Base-by-base conservation (phyloP, 1,140 invertebrate genomes). In the Drosophila sp. region DNA sequence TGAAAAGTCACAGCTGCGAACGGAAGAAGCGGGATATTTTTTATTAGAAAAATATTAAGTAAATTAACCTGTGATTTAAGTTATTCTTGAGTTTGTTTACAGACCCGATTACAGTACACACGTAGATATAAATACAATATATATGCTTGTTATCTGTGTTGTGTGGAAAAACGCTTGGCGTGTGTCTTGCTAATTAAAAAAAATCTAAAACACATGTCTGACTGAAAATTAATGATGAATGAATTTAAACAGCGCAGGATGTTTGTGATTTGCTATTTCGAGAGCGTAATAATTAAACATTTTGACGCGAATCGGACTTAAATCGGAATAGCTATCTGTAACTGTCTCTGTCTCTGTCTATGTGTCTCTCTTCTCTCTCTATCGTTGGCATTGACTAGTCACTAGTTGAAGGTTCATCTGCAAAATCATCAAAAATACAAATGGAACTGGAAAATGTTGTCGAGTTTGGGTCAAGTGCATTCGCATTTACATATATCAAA, bases 381-480 rank as follows among this genome's bases (percentile, higher is more conserved):
- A 27, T 21, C 46, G 29, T n/a, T 50, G 48, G 48, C 34, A 18
- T 43, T 62, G 43, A 13, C 40, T 46, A 27, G 32, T 71, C 64
- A 13, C 40, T 46, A 27, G 32, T 71, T 71, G 51, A 71, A 71
- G 67, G 67, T 64, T 43, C 40, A 36, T 32, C 18, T 45, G 48
- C 16, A 14, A 70, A 34, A 70, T 6, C 8, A 43, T 32, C n/a
- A 45, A 54, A 50, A 56, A 45, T 25, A 46, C 13, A 46, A 11
- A 16, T 45, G n/a, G n/a, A n/a, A 14, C 4, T n/a, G n/a, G n/a
- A 36, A 27, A 2, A 58, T 50, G 48, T 21, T 43, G 34, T 56
- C 53, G 43, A 86, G 82, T 79, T 87, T 87, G 75, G 82, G 82
- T 86, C 82, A 86, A 86, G 82, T 83, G 66, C 82, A 86, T 86